These are phyloP conservation scores for Limnothrissa miodon DNA, from an alignment of 2,113 vertebrate genomes.

Conservation along the genomic window DNA sequence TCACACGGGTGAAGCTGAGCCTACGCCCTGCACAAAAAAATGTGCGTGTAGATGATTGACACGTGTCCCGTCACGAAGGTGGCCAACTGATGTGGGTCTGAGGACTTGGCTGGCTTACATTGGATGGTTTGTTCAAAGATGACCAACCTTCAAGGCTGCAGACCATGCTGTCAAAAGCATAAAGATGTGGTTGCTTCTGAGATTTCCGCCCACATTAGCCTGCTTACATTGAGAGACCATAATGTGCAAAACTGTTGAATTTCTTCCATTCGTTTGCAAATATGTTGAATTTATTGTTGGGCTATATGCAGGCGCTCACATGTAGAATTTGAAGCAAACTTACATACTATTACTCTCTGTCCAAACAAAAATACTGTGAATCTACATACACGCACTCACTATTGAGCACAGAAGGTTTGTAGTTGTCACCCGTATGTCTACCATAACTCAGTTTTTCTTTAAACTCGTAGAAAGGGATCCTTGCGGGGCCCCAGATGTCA, in stretches of 20 bases:
- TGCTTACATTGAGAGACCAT: neutral
- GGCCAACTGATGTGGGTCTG: neutral
- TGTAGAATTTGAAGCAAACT: neutral
- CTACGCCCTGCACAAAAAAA: neutral
- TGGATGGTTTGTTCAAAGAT: neutral
- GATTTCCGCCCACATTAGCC: neutral
- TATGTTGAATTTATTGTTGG: neutral
- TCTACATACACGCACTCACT: neutral
- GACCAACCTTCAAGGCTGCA: neutral
- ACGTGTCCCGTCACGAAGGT: neutral
- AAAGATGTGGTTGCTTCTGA: neutral
- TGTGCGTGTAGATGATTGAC: neutral
- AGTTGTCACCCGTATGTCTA: neutral
- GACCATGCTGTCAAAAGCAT: neutral
- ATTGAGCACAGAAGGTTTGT: neutral
- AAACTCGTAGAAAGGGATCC: neutral
- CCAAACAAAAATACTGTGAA: neutral
- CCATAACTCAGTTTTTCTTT: neutral
- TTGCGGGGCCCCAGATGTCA: slow-evolving; percentile 65
- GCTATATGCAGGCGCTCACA: neutral
- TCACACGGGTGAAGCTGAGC: neutral
- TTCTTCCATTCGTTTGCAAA: neutral
- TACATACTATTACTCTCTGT: neutral
- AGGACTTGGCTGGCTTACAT: neutral
- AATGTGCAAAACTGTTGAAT: neutral